Percentiles rank a stretch among this genome's conserved stretches.
These are phyloP conservation scores for Spea multiplicata DNA, from an alignment of 2,113 vertebrate genomes.

Conservation along the genomic window DNA sequence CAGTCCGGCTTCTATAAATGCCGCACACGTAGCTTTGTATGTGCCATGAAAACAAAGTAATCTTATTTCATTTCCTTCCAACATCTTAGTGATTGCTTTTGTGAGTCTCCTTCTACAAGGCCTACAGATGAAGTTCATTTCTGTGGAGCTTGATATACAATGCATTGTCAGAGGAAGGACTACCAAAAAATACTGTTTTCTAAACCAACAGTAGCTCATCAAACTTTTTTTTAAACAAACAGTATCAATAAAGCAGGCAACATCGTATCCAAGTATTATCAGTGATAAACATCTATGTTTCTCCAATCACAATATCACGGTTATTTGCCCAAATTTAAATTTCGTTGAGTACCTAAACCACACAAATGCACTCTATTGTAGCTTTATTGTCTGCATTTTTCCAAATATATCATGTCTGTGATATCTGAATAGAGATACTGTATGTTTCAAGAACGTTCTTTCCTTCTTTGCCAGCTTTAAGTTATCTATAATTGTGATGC, in stretches of 20 bases:
- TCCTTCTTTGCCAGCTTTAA: too few relatives aligned
- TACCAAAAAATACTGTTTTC: conserved; percentile 8
- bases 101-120: conserved; percentile 35
- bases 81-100: neutral
- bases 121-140: conserved; percentile 41
- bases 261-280: neutral
- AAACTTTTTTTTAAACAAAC: conserved; percentile 1
- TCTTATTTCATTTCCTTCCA: conserved; percentile 34
- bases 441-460: too few relatives aligned
- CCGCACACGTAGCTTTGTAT: neutral
- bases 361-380: too few relatives aligned
- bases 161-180: conserved; percentile 10
- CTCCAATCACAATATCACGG: too few relatives aligned
- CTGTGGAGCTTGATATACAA: conserved; percentile 45
- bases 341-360: too few relatives aligned
- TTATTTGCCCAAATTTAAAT: too few relatives aligned
- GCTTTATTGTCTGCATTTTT: too few relatives aligned
- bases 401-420: too few relatives aligned
- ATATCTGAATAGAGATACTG: too few relatives aligned
- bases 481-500: too few relatives aligned
- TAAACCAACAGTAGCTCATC: conserved; percentile 1
- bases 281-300: too few relatives aligned
- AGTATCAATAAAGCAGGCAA: neutral
- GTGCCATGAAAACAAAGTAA: conserved; percentile 34
- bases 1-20: conserved; percentile 17